These are phyloP conservation scores for Penaeus vannamei DNA, from an alignment of 1,140 invertebrate species.

Conservation along the genomic window DNA sequence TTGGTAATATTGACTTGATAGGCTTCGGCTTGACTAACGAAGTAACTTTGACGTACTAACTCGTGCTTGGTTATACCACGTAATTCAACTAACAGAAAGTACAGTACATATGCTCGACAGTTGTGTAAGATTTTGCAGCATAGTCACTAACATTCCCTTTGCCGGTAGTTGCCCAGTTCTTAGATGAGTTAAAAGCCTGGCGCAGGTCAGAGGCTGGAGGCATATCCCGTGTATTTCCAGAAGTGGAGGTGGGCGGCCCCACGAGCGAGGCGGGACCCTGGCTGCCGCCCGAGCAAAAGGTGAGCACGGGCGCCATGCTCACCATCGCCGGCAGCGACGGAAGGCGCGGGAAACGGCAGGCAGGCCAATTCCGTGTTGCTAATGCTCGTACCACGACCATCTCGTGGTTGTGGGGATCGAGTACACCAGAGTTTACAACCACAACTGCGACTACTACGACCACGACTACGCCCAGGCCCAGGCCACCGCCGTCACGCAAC, in stretches of 20 bases:
- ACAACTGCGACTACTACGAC: constrained; percentile 10
- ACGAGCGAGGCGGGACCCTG: constrained; percentile 49
- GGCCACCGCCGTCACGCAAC: background rate
- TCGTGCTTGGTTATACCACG: too few relatives aligned
- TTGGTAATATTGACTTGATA: too few relatives aligned
- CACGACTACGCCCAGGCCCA: constrained; percentile 36
- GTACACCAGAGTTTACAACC: background rate
- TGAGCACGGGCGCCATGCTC: constrained; percentile 57
- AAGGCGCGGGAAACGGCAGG: constrained; percentile 32
- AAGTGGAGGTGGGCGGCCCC: constrained; percentile 6
- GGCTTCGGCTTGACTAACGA: constrained; percentile 21
- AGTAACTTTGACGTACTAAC: too few relatives aligned
- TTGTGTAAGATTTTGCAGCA: too few relatives aligned
- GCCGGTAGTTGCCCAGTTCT: too few relatives aligned
- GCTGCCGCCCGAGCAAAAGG: constrained; percentile 51
- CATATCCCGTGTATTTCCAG: constrained; percentile 42
- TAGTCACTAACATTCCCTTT: too few relatives aligned
- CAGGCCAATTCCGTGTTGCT: constrained; percentile 46
- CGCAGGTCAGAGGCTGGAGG: background rate
- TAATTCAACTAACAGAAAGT: too few relatives aligned
- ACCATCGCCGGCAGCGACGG: constrained; percentile 21
- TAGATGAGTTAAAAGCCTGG: too few relatives aligned
- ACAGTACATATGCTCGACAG: too few relatives aligned
- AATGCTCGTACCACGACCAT: constrained; percentile 59
- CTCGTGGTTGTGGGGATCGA: constrained; percentile 52